Evolutionary conservation across 2,888 invertebrate species (phyloP), one percentile per base, ranked within the genome.

Genomic region (Amphipyra tragopoginis): DNA sequence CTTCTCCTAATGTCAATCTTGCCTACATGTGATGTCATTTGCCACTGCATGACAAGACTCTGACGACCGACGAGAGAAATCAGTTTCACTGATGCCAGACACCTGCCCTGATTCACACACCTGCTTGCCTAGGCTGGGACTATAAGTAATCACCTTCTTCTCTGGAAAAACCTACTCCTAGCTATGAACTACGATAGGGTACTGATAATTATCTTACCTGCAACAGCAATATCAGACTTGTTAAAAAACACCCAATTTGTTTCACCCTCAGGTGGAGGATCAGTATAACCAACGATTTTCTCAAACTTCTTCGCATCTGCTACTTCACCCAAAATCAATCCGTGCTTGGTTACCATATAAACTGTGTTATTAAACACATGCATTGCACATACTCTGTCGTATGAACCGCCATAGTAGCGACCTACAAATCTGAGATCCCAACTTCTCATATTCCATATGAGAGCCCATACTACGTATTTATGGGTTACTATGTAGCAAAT

Each of bases 321-420:
- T 33, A 62, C 47, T 58, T 53, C 55, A 48, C 54, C 36, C 40
- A 69, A 29, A 36, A 87, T 50, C 10, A 68, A 56, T 1, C 90
- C 89, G 33, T 71, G 79, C 39, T 75, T 78, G 0, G 81, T 69
- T 26, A 87, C 29, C n/a, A 87, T 33, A 29, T 76, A 85, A 3
- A 88, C 65, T 7, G 79, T 70, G 0, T 72, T 59, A 7, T 77
- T 56, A 13, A 65, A 72, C 0, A 85, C 59, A 40, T 77, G 71
- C 14, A 87, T 67, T 11, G 68, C 67, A 7, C 59, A 45, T 7
- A 72, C 34, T 36, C 72, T 65, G n/a, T 77, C 70, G 0, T 61
- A n/a, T 0, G 14, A 40, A 50, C 54, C 60, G 11, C 79, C 82
- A 39, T 81, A 86, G 54, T 62, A 79, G 0, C 82, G 73, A 3